Evolutionary conservation across 2,888 invertebrate species (phyloP).

Genomic region (Netelia fuscicornis): DNA sequence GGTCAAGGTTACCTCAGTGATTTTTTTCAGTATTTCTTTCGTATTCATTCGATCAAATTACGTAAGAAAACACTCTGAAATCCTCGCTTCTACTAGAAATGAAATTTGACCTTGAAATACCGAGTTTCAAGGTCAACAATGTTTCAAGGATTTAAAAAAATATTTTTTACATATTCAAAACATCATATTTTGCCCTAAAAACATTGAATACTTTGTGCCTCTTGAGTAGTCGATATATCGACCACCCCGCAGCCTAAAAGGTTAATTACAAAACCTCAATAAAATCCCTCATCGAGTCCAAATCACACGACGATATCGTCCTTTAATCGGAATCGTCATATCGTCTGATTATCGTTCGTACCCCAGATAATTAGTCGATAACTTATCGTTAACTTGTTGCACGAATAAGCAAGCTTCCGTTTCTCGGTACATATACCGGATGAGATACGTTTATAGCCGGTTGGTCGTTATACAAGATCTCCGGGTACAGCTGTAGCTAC

Average conservation of each 20-base stretch:
- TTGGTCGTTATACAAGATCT: background rate
- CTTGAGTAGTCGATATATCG: background rate
- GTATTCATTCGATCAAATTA: no score
- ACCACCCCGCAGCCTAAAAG: background rate
- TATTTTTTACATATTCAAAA: background rate
- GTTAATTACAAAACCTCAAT: background rate
- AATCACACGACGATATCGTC: no score
- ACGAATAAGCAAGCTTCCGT: background rate
- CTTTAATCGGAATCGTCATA: background rate
- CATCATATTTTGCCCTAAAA: background rate
- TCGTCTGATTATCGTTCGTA: background rate
- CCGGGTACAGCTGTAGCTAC: background rate
- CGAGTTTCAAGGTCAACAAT: background rate
- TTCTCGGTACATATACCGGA: background rate
- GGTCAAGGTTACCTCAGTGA: no score
- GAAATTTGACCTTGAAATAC: no score
- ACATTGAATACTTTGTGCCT: background rate
- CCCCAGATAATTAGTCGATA: background rate
- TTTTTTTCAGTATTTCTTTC: no score
- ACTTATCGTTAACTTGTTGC: conserved; percentile 7
- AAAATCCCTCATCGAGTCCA: no score
- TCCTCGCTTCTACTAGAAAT: no score
- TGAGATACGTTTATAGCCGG: conserved; percentile 7
- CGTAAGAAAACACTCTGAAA: no score
- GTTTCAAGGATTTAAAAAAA: background rate